A percentile compares a stretch with the other conserved stretches of the same genome.
phyloP scores from a whole-genome alignment of 2,888 invertebrate species.

The Abscondita cerata region DNA sequence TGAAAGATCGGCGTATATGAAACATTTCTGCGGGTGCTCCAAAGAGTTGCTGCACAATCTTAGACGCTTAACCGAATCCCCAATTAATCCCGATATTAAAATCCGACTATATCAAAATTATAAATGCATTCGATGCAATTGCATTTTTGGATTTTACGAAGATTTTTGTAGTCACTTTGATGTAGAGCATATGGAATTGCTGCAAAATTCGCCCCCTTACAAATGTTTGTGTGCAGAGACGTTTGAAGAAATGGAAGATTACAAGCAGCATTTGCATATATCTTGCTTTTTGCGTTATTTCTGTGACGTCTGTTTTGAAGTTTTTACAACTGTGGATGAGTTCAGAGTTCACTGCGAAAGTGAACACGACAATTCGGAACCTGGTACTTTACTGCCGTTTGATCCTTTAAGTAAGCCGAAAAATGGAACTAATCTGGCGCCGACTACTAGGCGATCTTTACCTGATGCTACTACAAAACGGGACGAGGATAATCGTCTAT shows the following conservation, averaged over 20 bases:
- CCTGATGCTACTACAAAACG: neutral
- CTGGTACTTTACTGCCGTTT: slow-evolving; percentile 9
- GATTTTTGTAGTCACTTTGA: slow-evolving; percentile 54
- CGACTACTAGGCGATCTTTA: slow-evolving; percentile 3
- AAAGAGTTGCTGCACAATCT: slow-evolving; percentile 48
- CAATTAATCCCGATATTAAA: slow-evolving; percentile 51
- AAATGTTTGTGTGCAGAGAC: slow-evolving; percentile 47
- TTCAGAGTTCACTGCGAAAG: slow-evolving; percentile 52
- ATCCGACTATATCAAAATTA: slow-evolving; percentile 55
- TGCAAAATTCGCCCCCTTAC: slow-evolving; percentile 40
- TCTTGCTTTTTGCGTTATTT: slow-evolving; percentile 52
- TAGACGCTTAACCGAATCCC: slow-evolving; percentile 49
- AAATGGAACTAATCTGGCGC: neutral
- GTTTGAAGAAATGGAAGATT: slow-evolving; percentile 52
- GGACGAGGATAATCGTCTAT: neutral
- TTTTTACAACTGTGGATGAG: slow-evolving; percentile 49
- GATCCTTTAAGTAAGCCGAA: slow-evolving; percentile 44
- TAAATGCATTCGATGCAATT: slow-evolving; percentile 53
- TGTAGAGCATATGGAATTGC: slow-evolving; percentile 47
- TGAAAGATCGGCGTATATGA: slow-evolving; percentile 52
- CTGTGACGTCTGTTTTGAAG: slow-evolving; percentile 55
- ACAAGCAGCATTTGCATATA: slow-evolving; percentile 52
- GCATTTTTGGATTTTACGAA: slow-evolving; percentile 53
- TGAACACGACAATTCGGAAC: slow-evolving; percentile 51
- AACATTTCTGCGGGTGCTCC: slow-evolving; percentile 49